Conservation (phyloP, 2,888 invertebrate genomes). For the Leucophenga maculata region DNA sequence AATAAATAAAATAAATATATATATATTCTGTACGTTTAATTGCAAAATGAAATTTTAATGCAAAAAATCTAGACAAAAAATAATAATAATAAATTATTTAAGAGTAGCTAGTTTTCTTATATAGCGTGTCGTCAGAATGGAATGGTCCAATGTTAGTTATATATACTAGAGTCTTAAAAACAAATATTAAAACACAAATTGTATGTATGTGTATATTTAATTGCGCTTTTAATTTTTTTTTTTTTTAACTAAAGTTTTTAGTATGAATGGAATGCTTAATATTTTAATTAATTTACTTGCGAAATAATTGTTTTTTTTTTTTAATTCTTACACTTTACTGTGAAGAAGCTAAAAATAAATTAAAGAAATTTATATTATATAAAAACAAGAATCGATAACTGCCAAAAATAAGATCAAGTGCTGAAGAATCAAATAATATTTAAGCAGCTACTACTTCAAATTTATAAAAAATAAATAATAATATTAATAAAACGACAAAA, state of each 20-base stretch:
- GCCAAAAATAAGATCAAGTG: conserved; percentile 39
- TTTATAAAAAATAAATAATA: conserved; percentile 29
- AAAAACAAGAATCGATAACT: conserved; percentile 14
- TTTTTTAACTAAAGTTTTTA: neutral
- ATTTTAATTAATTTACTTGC: neutral
- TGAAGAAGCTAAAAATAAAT: conserved; percentile 11
- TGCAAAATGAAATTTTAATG: conserved; percentile 25
- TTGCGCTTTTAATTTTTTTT: neutral
- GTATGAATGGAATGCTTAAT: too few relatives aligned
- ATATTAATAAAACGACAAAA: conserved; percentile 32
- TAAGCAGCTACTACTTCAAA: conserved; percentile 31
- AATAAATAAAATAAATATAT: too few relatives aligned
- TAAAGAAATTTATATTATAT: conserved; percentile 10
- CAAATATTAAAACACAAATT: conserved; percentile 35
- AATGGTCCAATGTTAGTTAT: conserved; percentile 65
- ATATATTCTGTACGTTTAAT: neutral
- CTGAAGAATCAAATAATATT: conserved; percentile 46
- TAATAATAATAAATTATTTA: neutral
- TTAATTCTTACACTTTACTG: neutral
- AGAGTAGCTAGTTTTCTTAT: conserved; percentile 64
- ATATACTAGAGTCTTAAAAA: conserved; percentile 57
- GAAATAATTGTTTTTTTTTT: neutral
- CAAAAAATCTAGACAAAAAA: conserved; percentile 24
- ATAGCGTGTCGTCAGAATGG: conserved; percentile 65
- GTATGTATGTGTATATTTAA: conserved; percentile 7